Evolutionary conservation across 2,797 vertebrate species (phyloP), one percentile per base, ranked within the genome.

Genomic region (Otolemur crassicaudatus): DNA sequence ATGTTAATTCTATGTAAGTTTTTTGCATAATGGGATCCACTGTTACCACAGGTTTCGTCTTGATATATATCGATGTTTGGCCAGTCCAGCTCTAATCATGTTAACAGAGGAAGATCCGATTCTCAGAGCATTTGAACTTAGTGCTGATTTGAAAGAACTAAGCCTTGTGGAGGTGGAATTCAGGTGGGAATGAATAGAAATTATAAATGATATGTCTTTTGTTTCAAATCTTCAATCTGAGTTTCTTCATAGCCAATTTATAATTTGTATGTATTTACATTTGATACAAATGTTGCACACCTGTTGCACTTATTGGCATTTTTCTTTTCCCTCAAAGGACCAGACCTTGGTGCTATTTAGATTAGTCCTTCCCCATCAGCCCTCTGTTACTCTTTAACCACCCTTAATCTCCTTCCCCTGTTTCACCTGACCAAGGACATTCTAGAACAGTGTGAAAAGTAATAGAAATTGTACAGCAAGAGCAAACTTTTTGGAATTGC

Each of bases 161-260:
- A 99, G 99, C 97, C 99, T 99, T 69, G 99, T 99, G 60, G 99
- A 99, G 97, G 99, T 99, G 98, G 99, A 99, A 98, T 99, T 99
- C 99, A 99, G 99, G 99, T 99, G 98, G 72, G 97, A 87, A 91
- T 87, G 69, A 91, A 73, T 95, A 83, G 93, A 93, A 92, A 95
- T 53, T 81, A 1, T 80, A 75, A 85, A 94, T 93, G 63, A 17
- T 67, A 19, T 37, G 34, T 79, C 43, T 97, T 19, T 90, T 90
- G 31, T 61, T 73, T 69, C 23, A 65, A 87, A 79, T 73, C 22
- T 69, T 94, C 7, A 87, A 17, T 90, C n/a, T 92, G 23, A 77
- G 5, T 92, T 61, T 96, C 75, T 83, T 92, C 22, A 83, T 89
- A 63, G 23, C 34, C 73, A 93, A 43, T 80, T 94, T 83, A 83